phyloP scores from a whole-genome alignment of 1,140 invertebrate genomes.

The Drosophila trapezifrons region DNA sequence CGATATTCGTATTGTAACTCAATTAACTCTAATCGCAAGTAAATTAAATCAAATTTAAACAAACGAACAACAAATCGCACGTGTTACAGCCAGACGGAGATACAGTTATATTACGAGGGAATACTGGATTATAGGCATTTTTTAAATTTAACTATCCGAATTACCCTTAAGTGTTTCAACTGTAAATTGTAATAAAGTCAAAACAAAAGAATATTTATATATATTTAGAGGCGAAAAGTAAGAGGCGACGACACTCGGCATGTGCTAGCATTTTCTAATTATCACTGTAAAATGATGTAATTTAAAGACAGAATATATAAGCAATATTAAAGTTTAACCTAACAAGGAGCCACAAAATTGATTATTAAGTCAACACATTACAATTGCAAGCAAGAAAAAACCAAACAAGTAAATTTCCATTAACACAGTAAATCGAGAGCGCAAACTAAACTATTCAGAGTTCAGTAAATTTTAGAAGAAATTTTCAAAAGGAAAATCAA shows the following conservation, averaged over 20 bases:
- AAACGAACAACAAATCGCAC: slow-evolving; percentile 59
- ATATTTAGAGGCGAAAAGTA: slow-evolving; percentile 24
- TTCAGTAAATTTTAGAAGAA: slow-evolving; percentile 73
- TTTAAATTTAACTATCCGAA: slow-evolving; percentile 72
- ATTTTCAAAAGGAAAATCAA: slow-evolving; percentile 51
- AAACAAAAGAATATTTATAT: slow-evolving; percentile 46
- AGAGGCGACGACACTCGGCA: slow-evolving; percentile 37
- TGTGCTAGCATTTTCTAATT: slow-evolving; percentile 65
- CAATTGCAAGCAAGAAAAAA: slow-evolving; percentile 29
- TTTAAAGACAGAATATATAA: slow-evolving; percentile 71
- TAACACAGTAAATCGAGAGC: slow-evolving; percentile 57
- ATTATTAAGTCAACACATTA: slow-evolving; percentile 45
- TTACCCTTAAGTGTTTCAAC: slow-evolving; percentile 72
- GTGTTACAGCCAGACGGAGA: slow-evolving; percentile 70
- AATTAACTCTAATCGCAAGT: slow-evolving; percentile 61
- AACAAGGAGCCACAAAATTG: slow-evolving; percentile 48
- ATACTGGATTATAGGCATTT: slow-evolving; percentile 59
- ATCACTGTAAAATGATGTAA: slow-evolving; percentile 80
- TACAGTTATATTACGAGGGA: slow-evolving; percentile 27
- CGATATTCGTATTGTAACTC: slow-evolving; percentile 50
- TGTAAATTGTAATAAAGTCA: slow-evolving; percentile 73
- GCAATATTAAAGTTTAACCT: slow-evolving; percentile 79
- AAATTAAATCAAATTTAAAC: slow-evolving; percentile 72
- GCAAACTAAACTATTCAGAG: slow-evolving; percentile 62
- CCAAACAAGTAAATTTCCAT: slow-evolving; percentile 53